Conservation (phyloP, 92 coral and sea anemone species). For the Anthopleura xanthogrammica region DNA sequence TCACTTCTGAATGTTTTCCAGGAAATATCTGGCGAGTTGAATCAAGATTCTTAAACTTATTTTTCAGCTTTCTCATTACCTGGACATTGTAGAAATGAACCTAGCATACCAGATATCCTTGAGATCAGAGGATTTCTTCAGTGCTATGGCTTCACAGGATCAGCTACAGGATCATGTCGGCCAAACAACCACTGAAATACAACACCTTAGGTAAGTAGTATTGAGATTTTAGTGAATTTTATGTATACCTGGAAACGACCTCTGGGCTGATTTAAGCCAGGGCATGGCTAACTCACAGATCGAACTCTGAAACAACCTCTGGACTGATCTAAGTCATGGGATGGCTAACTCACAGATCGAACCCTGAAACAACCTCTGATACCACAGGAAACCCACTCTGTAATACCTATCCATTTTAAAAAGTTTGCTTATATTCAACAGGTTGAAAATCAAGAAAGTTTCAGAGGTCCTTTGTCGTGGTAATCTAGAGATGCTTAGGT, state of each 20-base stretch:
- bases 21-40: no score
- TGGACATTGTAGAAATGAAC: conserved; percentile 96
- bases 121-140: conserved; percentile 95
- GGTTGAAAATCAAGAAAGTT: conserved; percentile 89
- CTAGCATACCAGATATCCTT: conserved; percentile 96
- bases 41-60: not conserved
- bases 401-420: not conserved
- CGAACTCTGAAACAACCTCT: no score
- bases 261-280: no score
- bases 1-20: no score
- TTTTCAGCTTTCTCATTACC: conserved; percentile 82
- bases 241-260: not conserved
- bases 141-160: conserved; percentile 99
- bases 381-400: no score
- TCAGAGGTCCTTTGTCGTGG: conserved; percentile 80
- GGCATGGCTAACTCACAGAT: no score
- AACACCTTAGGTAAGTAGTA: conserved; percentile 69
- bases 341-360: no score
- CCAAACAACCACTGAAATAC: conserved; percentile 80
- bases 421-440: conserved; percentile 14
- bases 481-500: conserved; percentile 73
- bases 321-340: no score
- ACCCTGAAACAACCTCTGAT: no score
- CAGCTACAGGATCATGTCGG: conserved; percentile 98
- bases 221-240: not conserved